phyloP scores from a whole-genome alignment of 1,140 invertebrate genomes.

The Drosophila subobscura region DNA sequence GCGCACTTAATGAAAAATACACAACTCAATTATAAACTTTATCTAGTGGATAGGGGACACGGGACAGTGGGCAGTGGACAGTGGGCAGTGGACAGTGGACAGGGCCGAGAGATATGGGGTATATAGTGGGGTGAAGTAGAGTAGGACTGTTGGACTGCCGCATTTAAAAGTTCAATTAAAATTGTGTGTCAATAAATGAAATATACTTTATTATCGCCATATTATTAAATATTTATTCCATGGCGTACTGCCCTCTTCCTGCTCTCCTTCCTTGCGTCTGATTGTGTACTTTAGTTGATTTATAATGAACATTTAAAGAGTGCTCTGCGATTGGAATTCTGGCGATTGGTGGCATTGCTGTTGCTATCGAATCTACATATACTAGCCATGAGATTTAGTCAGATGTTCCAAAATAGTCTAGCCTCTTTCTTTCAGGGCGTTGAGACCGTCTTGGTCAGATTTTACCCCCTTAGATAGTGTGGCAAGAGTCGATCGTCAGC shows the following conservation, averaged over 20 bases:
- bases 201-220: constrained; percentile 65
- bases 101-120: neutral
- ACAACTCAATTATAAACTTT: constrained; percentile 80
- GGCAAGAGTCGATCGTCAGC: constrained; percentile 27
- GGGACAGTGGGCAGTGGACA: too few relatives aligned
- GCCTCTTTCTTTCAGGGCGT: neutral
- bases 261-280: neutral
- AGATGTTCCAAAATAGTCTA: too few relatives aligned
- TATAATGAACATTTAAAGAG: constrained; percentile 49
- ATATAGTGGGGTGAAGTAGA: constrained; percentile 6
- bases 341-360: too few relatives aligned
- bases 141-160: constrained; percentile 2
- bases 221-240: constrained; percentile 45
- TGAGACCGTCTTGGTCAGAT: neutral
- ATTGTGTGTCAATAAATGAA: constrained; percentile 68
- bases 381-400: too few relatives aligned
- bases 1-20: constrained; percentile 77
- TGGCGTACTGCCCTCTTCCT: neutral
- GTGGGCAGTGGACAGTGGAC: too few relatives aligned
- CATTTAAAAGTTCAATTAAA: constrained; percentile 74
- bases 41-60: constrained; percentile 31
- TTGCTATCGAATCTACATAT: too few relatives aligned
- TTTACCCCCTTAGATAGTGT: constrained; percentile 7
- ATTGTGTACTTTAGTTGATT: constrained; percentile 44
- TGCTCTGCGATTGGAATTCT: neutral